Conservation (phyloP, 1,140 invertebrate genomes). For the Heliconius melpomene region DNA sequence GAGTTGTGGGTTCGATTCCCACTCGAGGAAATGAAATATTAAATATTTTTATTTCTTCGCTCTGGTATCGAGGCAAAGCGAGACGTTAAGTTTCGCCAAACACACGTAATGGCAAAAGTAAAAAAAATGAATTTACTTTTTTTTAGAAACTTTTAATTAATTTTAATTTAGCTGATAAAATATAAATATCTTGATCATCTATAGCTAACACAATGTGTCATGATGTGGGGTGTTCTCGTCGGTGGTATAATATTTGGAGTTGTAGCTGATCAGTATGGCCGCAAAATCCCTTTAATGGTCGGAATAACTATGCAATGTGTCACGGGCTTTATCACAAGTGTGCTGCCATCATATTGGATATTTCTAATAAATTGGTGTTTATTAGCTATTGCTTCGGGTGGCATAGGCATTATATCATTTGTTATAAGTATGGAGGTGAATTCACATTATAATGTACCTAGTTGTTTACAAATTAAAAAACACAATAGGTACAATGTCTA, state of each 20-base stretch:
- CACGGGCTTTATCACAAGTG: constrained; percentile 82
- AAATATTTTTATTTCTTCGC: no score
- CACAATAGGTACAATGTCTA: no score
- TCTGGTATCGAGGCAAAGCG: no score
- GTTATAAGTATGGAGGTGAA: constrained; percentile 76
- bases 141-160: no score
- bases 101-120: no score
- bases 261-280: constrained; percentile 85
- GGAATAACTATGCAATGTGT: constrained; percentile 84
- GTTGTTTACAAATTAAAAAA: not conserved
- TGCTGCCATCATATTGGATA: constrained; percentile 83
- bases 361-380: constrained; percentile 88
- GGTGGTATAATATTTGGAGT: constrained; percentile 86
- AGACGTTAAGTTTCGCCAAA: no score
- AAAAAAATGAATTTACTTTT: no score
- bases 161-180: constrained; percentile 6
- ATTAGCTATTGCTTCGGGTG: constrained; percentile 85
- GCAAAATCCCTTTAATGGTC: constrained; percentile 82
- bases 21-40: no score
- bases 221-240: constrained; percentile 88
- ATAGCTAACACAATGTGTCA: constrained; percentile 85
- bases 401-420: constrained; percentile 73
- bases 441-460: not conserved
- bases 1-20: no score
- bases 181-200: constrained; percentile 34